These are phyloP conservation scores for Venturia canescens DNA, from an alignment of 1,140 invertebrate genomes.

Conservation along the genomic window DNA sequence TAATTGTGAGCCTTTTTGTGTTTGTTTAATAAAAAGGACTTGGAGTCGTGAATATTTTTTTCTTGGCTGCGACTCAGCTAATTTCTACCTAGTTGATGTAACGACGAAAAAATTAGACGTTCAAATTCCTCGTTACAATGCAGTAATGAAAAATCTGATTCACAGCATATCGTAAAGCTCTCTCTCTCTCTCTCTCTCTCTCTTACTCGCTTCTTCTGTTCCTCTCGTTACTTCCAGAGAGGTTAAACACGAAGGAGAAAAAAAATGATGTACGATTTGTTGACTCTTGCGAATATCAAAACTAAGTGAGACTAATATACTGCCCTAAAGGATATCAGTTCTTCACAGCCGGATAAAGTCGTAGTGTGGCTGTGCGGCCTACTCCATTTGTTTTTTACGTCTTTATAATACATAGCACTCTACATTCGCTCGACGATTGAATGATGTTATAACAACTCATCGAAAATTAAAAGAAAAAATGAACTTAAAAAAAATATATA, in stretches of 20 bases:
- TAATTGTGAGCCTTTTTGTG: neutral
- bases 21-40: neutral
- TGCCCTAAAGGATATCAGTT: slow-evolving; percentile 41
- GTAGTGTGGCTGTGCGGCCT: slow-evolving; percentile 26
- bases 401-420: slow-evolving; percentile 23
- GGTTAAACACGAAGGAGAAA: slow-evolving; percentile 5
- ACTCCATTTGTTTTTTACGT: neutral
- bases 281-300: slow-evolving; percentile 26
- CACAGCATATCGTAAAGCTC: slow-evolving; percentile 1
- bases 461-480: slow-evolving; percentile 1
- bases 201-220: neutral
- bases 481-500: slow-evolving; percentile 46
- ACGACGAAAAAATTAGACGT: neutral
- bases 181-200: too few species aligned
- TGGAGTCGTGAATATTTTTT: neutral
- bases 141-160: neutral
- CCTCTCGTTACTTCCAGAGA: neutral
- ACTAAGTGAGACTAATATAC: slow-evolving; percentile 38
- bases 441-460: slow-evolving; percentile 32
- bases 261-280: slow-evolving; percentile 17
- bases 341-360: slow-evolving; percentile 38
- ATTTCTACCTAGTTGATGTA: neutral
- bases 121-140: neutral
- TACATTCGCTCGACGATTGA: slow-evolving; percentile 23
- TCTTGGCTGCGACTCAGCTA: neutral